Evolutionary conservation across 2,888 invertebrate species (phyloP), one percentile per base, ranked within the genome.

Genomic region (Perizoma flavofasciatum): DNA sequence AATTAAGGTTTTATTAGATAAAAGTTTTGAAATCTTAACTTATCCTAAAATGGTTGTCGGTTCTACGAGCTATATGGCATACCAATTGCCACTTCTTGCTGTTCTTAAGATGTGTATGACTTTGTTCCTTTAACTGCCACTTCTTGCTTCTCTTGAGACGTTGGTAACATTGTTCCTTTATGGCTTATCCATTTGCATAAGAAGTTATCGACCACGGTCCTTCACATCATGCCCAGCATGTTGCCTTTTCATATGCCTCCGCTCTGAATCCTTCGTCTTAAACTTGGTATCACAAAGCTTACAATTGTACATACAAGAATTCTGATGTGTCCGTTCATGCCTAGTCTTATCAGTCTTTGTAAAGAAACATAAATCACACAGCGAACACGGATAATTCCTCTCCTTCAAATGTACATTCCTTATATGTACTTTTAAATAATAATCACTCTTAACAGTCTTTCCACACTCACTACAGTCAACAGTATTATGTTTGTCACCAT

Each of bases 291-390:
- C 79, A 6, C 85, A 85, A 4, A 69, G 65, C 35, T 61, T 66
- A 40, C 87, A 87, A 0, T 75, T 60, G 49, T 80, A 83, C 0
- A 73, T 70, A 39, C 67, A 63, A 0, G 71, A 69, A 33, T 78
- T 77, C 0, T 74, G 70, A 57, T 86, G 87, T 0, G 78, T 82
- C 4, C 52, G 66, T 43, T 81, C 81, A 55, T 87, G 87, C 0
- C 86, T 64, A 9, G 61, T 74, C 57, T 68, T 70, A 54, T 81
- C 84, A 5, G 58, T 69, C 5, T 67, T 75, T 0, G 83, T 82
- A 46, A 83, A 85, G 49, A 85, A 85, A 2, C 77, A 61, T 68
- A 73, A 74, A 0, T 73, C 76, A 10, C 85, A 85, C 0, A 70
- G 44, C 0, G 59, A 46, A 43, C 85, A 85, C 0, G 69, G 62